Evolutionary conservation across 2,113 vertebrate species (phyloP), one percentile per base, ranked within the genome.

Genomic region (Myiagra hebetior): DNA sequence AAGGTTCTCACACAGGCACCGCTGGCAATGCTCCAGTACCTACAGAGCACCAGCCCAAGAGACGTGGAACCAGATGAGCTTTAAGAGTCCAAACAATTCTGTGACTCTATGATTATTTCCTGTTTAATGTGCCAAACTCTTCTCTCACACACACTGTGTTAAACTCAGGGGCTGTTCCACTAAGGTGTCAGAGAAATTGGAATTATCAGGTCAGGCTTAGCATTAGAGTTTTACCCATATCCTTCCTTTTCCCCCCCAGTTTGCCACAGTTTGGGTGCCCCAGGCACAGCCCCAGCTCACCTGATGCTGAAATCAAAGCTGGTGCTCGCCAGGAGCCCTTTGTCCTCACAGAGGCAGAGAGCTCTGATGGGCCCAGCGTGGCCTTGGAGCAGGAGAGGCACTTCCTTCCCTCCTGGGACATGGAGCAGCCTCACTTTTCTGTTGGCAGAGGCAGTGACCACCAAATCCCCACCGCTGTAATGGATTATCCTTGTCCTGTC

Each of bases 261-360:
- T 28, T 74, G 27, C 47, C 31, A 5, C 4, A 26, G 39, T 24
- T 1, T 2, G 59, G 5, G 30, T 30, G 10, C 22, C n/a, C 59
- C 19, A 6, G 37, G 35, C 42, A 27, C 42, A 10, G 59, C 21
- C 73, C n/a, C 67, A 6, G 24, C 95, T 96, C 88, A 99, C 99
- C 99, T 99, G 98, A 99, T 99, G 39, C 97, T 98, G 59, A 98
- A 95, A 52, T 99, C 99, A 1, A 96, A 98, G 93, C 99, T 97
- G 4, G 97, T 97, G 0, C 98, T 98, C 37, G 99, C 94, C 41
- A 99, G 85, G 27, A 99, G 91, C 21, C 96, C 97, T 37, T 96
- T 90, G 50, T 98, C 96, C 95, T 99, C 97, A 4, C 97, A 96
- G 26, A 99, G 86, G 81, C 98, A 69, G 44, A 99, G 96, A 0